Conservation (phyloP, 2,797 vertebrate genomes). For the Fundulus diaphanus region DNA sequence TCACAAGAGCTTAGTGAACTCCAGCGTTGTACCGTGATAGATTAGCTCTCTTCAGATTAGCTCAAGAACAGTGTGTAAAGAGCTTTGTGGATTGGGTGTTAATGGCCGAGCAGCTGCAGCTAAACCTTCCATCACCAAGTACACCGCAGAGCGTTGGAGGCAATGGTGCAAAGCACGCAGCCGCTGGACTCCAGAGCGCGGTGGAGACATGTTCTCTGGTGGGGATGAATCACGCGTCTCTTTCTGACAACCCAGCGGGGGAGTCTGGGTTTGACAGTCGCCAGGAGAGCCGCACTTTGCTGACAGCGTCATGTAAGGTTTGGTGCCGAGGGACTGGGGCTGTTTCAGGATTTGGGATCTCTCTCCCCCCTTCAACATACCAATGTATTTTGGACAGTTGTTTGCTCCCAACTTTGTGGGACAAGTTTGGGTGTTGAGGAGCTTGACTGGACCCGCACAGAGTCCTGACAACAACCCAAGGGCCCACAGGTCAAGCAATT, state of each 20-base stretch:
- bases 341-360: neutral
- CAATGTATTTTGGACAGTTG: neutral
- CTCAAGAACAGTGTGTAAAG: neutral
- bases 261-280: neutral
- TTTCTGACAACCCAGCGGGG: neutral
- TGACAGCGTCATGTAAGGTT: neutral
- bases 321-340: neutral
- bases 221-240: neutral
- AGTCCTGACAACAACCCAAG: no score
- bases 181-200: no score
- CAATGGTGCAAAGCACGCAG: neutral
- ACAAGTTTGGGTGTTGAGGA: neutral
- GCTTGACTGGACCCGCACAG: neutral
- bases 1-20: neutral
- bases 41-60: neutral
- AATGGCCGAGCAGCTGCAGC: neutral
- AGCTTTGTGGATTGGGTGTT: neutral
- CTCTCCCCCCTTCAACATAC: neutral
- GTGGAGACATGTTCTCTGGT: neutral
- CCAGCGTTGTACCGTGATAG: neutral
- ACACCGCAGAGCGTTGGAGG: neutral
- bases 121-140: neutral
- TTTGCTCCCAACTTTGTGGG: neutral
- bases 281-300: neutral
- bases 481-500: no score